A percentile compares a stretch with the other conserved stretches of the same genome.
phyloP scores from a whole-genome alignment of 1,140 invertebrate species.

The Bombus vancouverensis region DNA sequence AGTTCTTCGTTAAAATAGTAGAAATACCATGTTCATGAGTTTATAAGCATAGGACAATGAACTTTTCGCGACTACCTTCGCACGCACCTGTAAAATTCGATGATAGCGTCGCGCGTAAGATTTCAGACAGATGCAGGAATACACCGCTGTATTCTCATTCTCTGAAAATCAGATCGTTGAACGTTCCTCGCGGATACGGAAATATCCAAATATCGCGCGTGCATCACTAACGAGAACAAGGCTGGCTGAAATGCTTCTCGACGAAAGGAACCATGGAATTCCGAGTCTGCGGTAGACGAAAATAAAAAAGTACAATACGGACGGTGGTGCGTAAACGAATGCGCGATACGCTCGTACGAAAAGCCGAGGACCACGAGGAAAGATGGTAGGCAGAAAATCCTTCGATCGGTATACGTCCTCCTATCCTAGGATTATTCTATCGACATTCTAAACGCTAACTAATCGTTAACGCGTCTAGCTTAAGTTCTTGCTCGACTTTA shows the following conservation, averaged over 20 bases:
- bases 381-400: slow-evolving; percentile 59
- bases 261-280: not conserved
- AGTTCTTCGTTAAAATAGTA: no score
- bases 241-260: slow-evolving; percentile 3
- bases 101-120: no score
- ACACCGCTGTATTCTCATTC: no score
- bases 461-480: no score
- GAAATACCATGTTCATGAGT: no score
- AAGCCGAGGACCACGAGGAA: slow-evolving; percentile 56
- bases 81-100: no score
- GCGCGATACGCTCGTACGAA: slow-evolving; percentile 40
- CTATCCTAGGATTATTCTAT: not conserved
- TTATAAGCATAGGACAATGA: no score
- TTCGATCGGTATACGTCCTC: slow-evolving; percentile 49
- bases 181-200: not conserved
- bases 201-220: slow-evolving; percentile 1
- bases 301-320: slow-evolving; percentile 48
- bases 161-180: not conserved
- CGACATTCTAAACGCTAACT: no score
- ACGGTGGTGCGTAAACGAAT: slow-evolving; percentile 26
- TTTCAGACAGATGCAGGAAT: no score
- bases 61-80: no score
- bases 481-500: not conserved
- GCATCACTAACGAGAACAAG: not conserved
- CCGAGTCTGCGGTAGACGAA: slow-evolving; percentile 12